Base-by-base conservation (phyloP, 2,113 vertebrate species). In the Paratilapia polleni region DNA sequence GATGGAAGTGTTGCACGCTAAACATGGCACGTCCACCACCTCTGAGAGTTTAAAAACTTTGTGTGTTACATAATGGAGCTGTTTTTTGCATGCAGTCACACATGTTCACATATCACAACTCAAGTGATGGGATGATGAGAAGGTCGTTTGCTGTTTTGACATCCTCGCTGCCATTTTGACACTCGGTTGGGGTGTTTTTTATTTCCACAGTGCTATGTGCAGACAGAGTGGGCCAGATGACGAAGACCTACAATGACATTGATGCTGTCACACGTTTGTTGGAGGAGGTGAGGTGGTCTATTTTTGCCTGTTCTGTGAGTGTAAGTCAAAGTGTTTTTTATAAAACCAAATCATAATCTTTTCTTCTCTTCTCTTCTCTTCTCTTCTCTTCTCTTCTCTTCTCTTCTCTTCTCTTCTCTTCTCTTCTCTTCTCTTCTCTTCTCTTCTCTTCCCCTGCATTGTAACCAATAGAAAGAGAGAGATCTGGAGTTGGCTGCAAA, bases 151-250 rank as follows among this genome's bases (percentile, higher is more conserved):
- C 47, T n/a, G 26, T 34, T 22, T 62, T 14, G 11, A 26, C 41
- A 14, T 20, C 12, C 38, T 74, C 28, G 26, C 12, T 8, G 0
- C 10, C 77, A 22, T 41, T 43, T 81, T 66, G 0, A 58, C 14
- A 5, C 17, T 82, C 1, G 17, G 15, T 49, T 49, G 14, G 47
- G 52, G 68, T 13, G 17, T 19, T 58, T 49, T 28, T 0, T 54
- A 1, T 79, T 12, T 15, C 83, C 92, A 47, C 96, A 99, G 98
- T 99, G 96, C 95, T 99, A 95, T 99, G 98, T 94, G 98, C 98
- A 91, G 98, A 99, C 95, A 94, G 98, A 97, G 98, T 99, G 95
- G 97, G 98, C 97, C 98, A 99, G 97, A 99, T 99, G 98, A 99
- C 98, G 93, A 99, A 98, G 95, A 99, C 98, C 85, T 99, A 99